Evolutionary conservation across 2,888 invertebrate genomes (phyloP).

Genomic region (Perizoma flavofasciatum): DNA sequence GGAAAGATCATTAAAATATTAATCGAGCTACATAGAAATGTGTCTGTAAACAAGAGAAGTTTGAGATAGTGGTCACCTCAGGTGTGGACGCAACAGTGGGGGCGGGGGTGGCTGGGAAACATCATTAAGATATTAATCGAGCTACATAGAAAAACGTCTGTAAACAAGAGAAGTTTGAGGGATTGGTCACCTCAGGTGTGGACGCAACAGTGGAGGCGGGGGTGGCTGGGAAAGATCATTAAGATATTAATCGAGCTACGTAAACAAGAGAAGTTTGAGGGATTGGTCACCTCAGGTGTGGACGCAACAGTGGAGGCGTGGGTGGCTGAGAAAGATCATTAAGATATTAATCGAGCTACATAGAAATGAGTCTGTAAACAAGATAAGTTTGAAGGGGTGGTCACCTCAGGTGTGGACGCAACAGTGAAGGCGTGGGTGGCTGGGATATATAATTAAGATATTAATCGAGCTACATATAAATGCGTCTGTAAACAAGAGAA

Average conservation of each 20-base stretch:
- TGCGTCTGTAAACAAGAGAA: no score
- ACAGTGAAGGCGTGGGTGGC: conserved; percentile 14
- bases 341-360: no score
- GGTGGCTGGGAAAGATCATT: conserved; percentile 3
- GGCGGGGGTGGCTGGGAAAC: conserved; percentile 5
- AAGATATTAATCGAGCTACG: no score
- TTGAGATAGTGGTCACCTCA: conserved; percentile 23
- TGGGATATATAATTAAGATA: background rate
- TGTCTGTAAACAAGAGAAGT: no score
- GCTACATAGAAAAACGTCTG: no score
- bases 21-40: no score
- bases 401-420: conserved; percentile 16
- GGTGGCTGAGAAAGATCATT: conserved; percentile 2
- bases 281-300: no score
- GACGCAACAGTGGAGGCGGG: conserved; percentile 13
- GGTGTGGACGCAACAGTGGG: conserved; percentile 9
- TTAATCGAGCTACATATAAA: no score
- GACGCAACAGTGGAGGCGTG: conserved; percentile 14
- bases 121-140: background rate
- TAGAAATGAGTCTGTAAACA: no score
- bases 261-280: no score
- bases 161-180: no score
- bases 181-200: conserved; percentile 16
- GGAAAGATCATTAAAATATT: background rate
- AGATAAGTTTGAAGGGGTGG: conserved; percentile 19